Conservation (phyloP, 2,113 vertebrate species). For the Todiramphus saurophagus region DNA sequence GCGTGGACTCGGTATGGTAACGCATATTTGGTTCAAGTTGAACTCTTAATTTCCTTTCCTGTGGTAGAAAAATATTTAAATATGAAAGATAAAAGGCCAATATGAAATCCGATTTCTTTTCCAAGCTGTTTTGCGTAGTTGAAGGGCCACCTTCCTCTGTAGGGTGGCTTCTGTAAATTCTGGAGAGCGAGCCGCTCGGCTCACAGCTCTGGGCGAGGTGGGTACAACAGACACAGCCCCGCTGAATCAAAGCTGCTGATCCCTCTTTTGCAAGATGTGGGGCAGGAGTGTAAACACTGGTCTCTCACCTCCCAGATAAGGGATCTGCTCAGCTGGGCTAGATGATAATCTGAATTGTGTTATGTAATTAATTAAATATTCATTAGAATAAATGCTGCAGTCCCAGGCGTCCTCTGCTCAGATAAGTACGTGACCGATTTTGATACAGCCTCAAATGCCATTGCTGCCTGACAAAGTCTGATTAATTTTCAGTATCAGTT, state of each 20-base stretch:
- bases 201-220: accelerated
- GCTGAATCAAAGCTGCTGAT: neutral
- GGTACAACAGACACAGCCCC: neutral
- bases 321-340: neutral
- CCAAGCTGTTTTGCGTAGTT: neutral
- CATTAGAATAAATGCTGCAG: neutral
- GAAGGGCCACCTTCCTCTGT: neutral
- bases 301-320: conserved; percentile 5
- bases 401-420: neutral
- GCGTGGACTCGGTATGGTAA: neutral
- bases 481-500: neutral
- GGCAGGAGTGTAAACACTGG: neutral
- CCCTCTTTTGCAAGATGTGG: neutral
- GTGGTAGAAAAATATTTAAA: neutral
- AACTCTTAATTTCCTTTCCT: neutral
- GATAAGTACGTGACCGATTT: neutral
- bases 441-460: neutral
- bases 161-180: neutral
- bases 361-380: conserved; percentile 20
- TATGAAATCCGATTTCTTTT: neutral
- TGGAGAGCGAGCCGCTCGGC: accelerated
- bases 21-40: accelerated
- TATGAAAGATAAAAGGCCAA: neutral
- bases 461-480: neutral
- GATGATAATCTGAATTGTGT: neutral